A percentile compares a stretch with the other conserved stretches of the same genome.
Evolutionary conservation across 2,113 vertebrate genomes (phyloP).

Genomic region (Thermophis baileyi): DNA sequence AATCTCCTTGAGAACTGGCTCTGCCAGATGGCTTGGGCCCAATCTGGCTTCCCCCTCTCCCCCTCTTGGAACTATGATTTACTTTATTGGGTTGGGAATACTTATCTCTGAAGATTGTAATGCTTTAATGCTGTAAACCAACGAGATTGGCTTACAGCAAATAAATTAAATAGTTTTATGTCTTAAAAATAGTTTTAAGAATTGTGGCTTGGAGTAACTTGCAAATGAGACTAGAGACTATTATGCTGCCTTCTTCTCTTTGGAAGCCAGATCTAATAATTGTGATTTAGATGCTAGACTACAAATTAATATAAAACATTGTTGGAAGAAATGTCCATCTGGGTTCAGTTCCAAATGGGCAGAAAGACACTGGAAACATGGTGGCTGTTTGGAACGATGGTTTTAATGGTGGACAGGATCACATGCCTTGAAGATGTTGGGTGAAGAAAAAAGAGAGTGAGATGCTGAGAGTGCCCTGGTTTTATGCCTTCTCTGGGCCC

Average conservation of each 20-base stretch:
- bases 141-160: neutral
- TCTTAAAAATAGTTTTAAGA: neutral
- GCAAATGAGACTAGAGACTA: neutral
- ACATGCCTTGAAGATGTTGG: too few relatives aligned
- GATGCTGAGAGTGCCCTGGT: too few relatives aligned
- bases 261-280: neutral
- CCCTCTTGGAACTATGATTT: neutral
- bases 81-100: neutral
- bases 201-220: neutral
- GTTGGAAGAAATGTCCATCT: too few relatives aligned
- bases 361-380: too few relatives aligned
- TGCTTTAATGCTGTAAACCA: neutral
- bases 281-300: neutral
- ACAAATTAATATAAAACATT: neutral
- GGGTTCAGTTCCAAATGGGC: too few relatives aligned
- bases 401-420: too few relatives aligned
- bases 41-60: neutral
- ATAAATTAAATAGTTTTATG: neutral
- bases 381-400: too few relatives aligned
- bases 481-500: too few relatives aligned
- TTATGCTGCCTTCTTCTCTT: neutral
- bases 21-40: neutral
- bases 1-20: neutral
- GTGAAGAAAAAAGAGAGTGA: too few relatives aligned
- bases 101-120: neutral